Percentiles rank a stretch among this genome's conserved stretches.
Evolutionary conservation across 2,797 vertebrate genomes (phyloP).

Genomic region (Simalia tracyae): DNA sequence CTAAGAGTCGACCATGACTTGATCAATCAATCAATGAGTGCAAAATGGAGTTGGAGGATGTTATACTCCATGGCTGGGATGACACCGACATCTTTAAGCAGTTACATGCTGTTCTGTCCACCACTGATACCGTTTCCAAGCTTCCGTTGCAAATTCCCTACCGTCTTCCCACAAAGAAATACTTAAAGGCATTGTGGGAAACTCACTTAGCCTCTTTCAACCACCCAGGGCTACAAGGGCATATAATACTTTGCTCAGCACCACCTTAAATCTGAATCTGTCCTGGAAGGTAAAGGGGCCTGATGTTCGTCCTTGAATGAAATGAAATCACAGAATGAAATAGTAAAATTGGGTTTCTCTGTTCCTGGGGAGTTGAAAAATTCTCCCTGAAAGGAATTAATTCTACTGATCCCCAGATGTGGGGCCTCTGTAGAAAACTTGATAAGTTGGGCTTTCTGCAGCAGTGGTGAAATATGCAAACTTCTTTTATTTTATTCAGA

Average conservation of each 20-base stretch:
- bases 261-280: neutral
- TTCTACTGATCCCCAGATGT: slow-evolving; percentile 57
- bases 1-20: no score
- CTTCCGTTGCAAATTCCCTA: neutral
- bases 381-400: slow-evolving; percentile 53
- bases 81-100: no score
- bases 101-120: no score
- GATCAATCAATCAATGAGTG: no score
- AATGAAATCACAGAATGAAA: neutral
- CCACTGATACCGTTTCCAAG: no score
- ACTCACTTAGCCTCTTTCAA: neutral
- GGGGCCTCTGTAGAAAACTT: slow-evolving; percentile 50
- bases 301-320: neutral
- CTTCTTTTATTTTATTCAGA: slow-evolving; percentile 56
- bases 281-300: neutral
- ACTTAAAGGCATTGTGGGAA: neutral
- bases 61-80: no score
- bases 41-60: no score
- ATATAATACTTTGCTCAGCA: neutral
- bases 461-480: slow-evolving; percentile 44
- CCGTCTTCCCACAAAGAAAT: neutral
- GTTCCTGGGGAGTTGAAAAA: slow-evolving; percentile 52
- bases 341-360: neutral
- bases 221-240: neutral
- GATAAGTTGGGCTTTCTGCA: slow-evolving; percentile 47